Percentiles rank a stretch among this genome's conserved stretches.
Evolutionary conservation across 2,113 vertebrate species (phyloP).

Genomic region (Misgurnus anguillicaudatus): DNA sequence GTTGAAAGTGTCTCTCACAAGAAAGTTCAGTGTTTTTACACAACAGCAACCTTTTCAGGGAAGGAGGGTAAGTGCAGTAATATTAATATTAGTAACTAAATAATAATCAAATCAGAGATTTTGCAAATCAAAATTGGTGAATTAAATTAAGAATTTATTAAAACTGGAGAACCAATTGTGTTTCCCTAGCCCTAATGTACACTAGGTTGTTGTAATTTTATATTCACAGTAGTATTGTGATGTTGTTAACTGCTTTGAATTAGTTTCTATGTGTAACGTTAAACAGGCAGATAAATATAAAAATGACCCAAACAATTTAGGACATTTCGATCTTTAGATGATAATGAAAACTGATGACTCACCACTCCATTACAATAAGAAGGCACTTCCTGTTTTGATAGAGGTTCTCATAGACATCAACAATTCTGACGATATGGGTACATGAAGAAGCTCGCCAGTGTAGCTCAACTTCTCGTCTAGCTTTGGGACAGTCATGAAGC

Average conservation of each 20-base stretch:
- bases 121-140: too few species aligned
- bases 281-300: background rate
- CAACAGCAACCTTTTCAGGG: too few species aligned
- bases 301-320: background rate
- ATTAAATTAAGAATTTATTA: too few species aligned
- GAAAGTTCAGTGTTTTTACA: too few species aligned
- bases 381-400: slow-evolving; percentile 91
- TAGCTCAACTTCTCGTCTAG: slow-evolving; percentile 92
- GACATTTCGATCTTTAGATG: background rate
- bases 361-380: slow-evolving; percentile 98
- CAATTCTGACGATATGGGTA: slow-evolving; percentile 89
- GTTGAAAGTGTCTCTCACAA: too few species aligned
- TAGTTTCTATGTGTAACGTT: background rate
- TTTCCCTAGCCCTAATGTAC: too few species aligned
- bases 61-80: too few species aligned
- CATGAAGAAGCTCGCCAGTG: slow-evolving; percentile 96
- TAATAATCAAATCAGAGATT: too few species aligned
- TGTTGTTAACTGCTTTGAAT: background rate
- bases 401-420: slow-evolving; percentile 96
- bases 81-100: too few species aligned
- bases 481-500: slow-evolving; percentile 95
- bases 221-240: background rate
- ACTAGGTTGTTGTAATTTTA: background rate
- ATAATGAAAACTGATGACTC: slow-evolving; percentile 26
- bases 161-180: too few species aligned